Evolutionary conservation across 2,888 invertebrate genomes (phyloP).

Genomic region (Chironomus riparius): DNA sequence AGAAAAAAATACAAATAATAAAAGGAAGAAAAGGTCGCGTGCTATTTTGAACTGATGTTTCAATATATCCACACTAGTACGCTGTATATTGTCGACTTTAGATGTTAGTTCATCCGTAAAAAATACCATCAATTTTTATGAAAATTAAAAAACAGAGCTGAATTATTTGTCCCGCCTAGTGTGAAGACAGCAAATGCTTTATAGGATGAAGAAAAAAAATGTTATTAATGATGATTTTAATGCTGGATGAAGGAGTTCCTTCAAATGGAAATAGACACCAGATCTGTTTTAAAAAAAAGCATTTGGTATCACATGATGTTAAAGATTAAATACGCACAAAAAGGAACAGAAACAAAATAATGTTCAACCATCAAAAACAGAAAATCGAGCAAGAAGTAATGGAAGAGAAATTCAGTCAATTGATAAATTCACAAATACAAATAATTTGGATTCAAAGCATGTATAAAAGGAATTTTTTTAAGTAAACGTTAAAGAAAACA

Average conservation of each 20-base stretch:
- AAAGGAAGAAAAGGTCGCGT: slow-evolving; percentile 26
- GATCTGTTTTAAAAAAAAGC: slow-evolving; percentile 11
- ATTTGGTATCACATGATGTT: slow-evolving; percentile 12
- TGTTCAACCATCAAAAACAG: neutral
- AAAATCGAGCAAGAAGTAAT: neutral
- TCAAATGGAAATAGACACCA: neutral
- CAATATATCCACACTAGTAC: slow-evolving; percentile 11
- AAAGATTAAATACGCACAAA: slow-evolving; percentile 1
- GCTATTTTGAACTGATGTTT: slow-evolving; percentile 27
- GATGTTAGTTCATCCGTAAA: slow-evolving; percentile 25
- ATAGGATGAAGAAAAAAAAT: neutral
- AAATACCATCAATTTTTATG: slow-evolving; percentile 21
- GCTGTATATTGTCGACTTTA: slow-evolving; percentile 19
- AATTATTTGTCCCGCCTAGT: neutral
- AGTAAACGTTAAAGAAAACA: neutral
- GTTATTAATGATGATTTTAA: slow-evolving; percentile 20
- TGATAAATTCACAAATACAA: slow-evolving; percentile 15
- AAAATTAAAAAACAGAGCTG: neutral
- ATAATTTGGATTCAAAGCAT: neutral
- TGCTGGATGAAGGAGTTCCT: neutral
- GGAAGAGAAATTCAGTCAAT: neutral
- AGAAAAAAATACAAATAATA: neutral
- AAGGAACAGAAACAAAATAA: neutral
- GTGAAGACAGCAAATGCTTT: no score
- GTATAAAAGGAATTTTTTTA: slow-evolving; percentile 1